A percentile compares a stretch with the other conserved stretches of the same genome.
These are phyloP conservation scores for Elymnias hypermnestra DNA, from an alignment of 1,140 invertebrate species.

Conservation along the genomic window DNA sequence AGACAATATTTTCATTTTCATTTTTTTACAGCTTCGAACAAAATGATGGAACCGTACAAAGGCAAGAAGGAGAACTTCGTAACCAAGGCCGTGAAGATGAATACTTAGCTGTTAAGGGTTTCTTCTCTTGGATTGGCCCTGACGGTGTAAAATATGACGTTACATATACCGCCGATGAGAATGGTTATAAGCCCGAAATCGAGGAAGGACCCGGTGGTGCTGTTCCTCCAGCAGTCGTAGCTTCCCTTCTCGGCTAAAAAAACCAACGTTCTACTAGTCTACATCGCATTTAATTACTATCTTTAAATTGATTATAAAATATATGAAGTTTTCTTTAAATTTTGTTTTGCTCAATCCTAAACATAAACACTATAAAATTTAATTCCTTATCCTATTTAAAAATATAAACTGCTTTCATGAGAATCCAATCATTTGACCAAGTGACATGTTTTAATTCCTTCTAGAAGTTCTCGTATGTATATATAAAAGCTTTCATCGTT, in stretches of 20 bases:
- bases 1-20: not conserved
- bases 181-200: slow-evolving; percentile 80
- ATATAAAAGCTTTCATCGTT: too few relatives aligned
- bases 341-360: too few relatives aligned
- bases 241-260: slow-evolving; percentile 40
- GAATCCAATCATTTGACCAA: too few relatives aligned
- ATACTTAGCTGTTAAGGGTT: slow-evolving; percentile 59
- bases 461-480: too few relatives aligned
- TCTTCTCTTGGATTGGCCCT: slow-evolving; percentile 74
- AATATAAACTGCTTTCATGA: too few relatives aligned
- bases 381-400: too few relatives aligned
- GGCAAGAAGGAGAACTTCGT: slow-evolving; percentile 76
- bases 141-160: slow-evolving; percentile 77
- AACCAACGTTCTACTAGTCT: not conserved
- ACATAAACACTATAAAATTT: too few relatives aligned
- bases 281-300: not conserved
- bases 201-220: slow-evolving; percentile 79
- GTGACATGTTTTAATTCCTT: too few relatives aligned
- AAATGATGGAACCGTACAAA: slow-evolving; percentile 75
- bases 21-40: slow-evolving; percentile 54
- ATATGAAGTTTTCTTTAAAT: too few relatives aligned
- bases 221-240: slow-evolving; percentile 36
- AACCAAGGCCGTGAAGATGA: slow-evolving; percentile 75
- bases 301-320: too few relatives aligned
- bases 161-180: slow-evolving; percentile 85